Evolutionary conservation across 2,888 invertebrate species (phyloP), one percentile per base, ranked within the genome.

Genomic region (Colostygia pectinataria): DNA sequence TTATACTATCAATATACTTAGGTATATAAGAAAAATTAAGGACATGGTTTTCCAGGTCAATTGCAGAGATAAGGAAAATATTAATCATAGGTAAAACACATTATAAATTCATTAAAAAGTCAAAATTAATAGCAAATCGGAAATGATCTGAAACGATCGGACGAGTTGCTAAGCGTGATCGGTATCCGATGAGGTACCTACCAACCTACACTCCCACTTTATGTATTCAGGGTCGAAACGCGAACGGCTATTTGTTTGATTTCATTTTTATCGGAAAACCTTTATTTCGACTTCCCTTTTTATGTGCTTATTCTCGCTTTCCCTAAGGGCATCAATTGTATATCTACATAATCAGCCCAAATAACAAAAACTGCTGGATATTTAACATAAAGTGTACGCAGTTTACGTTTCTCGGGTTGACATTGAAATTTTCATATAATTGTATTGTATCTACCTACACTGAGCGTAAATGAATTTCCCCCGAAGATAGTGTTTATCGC

Each of bases 221-320:
- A 66, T 59, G 65, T 70, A 74, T 75, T 72, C 71, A 68, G 63
- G 58, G 46, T 55, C 52, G 43, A 48, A 46, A 46, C 14, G 33
- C 51, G 24, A 53, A 40, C 43, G 29, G 18, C 38, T 59, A 59
- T 57, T 61, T 36, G 23, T 43, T 62, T 57, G 57, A 57, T 68
- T 65, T 58, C 57, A 62, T 64, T 66, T 66, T 57, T 53, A 57
- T 55, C 55, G 55, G 46, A 49, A 41, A 61, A 60, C 38, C n/a
- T n/a, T 67, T 69, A 65, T 64, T 61, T 61, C 59, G 65, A 50
- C 54, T 59, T 57, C 27, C 40, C 45, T 27, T 46, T 41, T 45
- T 44, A 49, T 49, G 49, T 43, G 8, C 29, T 12, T 27, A 31
- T 42, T 27, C n/a, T 18, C 0, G 20, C 28, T 45, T 31, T 33